Base-by-base conservation (phyloP, 2,797 vertebrate genomes). In the Emys orbicularis region DNA sequence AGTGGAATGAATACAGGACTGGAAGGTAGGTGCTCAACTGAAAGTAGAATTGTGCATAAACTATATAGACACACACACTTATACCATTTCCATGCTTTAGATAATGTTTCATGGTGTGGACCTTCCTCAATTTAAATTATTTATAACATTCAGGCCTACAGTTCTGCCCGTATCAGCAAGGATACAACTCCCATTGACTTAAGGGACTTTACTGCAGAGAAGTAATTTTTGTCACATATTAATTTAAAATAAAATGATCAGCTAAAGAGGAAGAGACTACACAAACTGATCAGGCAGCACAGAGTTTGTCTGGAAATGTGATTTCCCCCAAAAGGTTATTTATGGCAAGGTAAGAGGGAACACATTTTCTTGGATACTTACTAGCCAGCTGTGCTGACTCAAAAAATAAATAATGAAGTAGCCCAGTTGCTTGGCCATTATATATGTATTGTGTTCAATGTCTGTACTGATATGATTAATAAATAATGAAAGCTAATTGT, bases 401-500 rank as follows among this genome's bases (percentile, higher is more conserved):
- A 12, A 81, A 89, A 92, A 93, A 93, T 86, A 87, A 95, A 61
- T 53, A 76, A 90, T 34, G 29, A 79, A 49, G 50, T 31, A 76
- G 10, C 7, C 25, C 84, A 79, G 90, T 61, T 92, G 6, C 11
- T 81, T 81, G 49, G 49, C 12, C 41, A 91, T 18, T 83, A 54
- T 44, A 6, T 50, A 44, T 29, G n/a, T 85, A 41, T 86, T 89
- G 31, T 41, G 41, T n/a, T 57, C 41, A 85, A 79, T 27, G 52
- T 6, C 29, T 65, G 81, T 88, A 47, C 27, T 80, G 68, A 12
- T 52, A 15, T 84, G 79, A 88, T 96, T 83, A 89, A 82, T 86
- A 92, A 97, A 81, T 91, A 87, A 96, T 87, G 29, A 89, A 27
- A 80, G 12, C 74, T 92, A 94, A 72, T 52, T 83, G 47, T 11